A percentile compares a stretch with the other conserved stretches of the same genome.
Evolutionary conservation across 2,113 vertebrate species (phyloP).

Genomic region (Lepidiolamprologus cunningtoni): DNA sequence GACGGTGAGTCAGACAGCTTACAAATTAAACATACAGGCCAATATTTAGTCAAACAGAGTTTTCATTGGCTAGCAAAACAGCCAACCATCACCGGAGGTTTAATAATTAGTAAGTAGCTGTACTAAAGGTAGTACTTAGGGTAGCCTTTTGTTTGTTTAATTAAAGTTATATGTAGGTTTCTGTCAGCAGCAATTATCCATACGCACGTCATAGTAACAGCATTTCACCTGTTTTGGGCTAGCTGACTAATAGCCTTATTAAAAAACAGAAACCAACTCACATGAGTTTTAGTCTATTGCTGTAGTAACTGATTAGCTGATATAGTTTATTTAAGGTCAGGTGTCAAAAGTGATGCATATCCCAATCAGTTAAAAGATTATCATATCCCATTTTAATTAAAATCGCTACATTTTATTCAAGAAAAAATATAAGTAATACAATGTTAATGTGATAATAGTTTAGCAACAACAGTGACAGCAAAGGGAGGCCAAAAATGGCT

Average conservation of each 20-base stretch:
- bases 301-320: background rate
- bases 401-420: background rate
- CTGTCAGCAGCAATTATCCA: background rate
- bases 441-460: background rate
- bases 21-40: background rate
- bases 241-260: background rate
- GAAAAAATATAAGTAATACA: background rate
- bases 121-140: background rate
- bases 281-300: background rate
- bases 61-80: background rate
- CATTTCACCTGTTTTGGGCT: background rate
- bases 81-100: background rate
- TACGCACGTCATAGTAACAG: background rate
- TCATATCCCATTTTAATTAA: background rate
- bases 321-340: background rate
- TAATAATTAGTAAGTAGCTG: background rate
- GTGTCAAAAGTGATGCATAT: background rate
- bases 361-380: background rate
- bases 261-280: background rate
- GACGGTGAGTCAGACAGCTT: conserved; percentile 53
- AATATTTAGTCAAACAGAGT: background rate
- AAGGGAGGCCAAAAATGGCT: background rate
- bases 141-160: background rate
- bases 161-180: background rate
- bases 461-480: background rate